Percentiles rank a stretch among this genome's conserved stretches.
phyloP scores from a whole-genome alignment of 2,797 vertebrate genomes.

The Melanotaenia pygmaea region DNA sequence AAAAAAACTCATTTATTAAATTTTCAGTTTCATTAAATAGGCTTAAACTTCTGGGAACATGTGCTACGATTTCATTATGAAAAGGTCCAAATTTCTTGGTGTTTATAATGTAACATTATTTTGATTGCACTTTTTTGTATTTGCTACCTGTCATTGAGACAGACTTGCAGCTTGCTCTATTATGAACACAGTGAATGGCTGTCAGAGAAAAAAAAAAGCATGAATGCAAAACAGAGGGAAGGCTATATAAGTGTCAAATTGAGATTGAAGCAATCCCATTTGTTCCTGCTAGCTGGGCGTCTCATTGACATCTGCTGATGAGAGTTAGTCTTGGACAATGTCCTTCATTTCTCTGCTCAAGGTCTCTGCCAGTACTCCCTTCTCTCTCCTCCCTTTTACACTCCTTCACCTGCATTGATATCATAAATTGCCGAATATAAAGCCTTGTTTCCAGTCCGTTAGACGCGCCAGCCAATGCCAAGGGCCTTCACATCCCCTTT shows the following conservation, averaged over 20 bases:
- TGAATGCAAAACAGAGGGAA: slow-evolving; percentile 36
- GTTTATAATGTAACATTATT: slow-evolving; percentile 30
- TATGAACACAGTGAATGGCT: slow-evolving; percentile 30
- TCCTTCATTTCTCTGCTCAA: slow-evolving; percentile 80
- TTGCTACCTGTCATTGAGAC: slow-evolving; percentile 43
- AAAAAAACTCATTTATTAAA: not conserved
- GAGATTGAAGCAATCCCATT: slow-evolving; percentile 69
- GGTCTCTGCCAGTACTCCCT: slow-evolving; percentile 61
- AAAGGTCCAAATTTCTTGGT: slow-evolving; percentile 9
- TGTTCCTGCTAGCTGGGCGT: slow-evolving; percentile 63
- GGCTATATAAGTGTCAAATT: slow-evolving; percentile 55
- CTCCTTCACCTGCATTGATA: slow-evolving; percentile 64
- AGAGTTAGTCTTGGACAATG: slow-evolving; percentile 76
- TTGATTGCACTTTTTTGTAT: slow-evolving; percentile 32
- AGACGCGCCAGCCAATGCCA: slow-evolving; percentile 73
- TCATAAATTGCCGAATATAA: slow-evolving; percentile 84
- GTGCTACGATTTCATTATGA: slow-evolving; percentile 13
- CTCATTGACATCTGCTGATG: slow-evolving; percentile 74
- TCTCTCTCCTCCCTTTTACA: slow-evolving; percentile 52
- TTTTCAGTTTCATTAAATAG: slow-evolving; percentile 2
- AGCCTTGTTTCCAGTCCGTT: slow-evolving; percentile 83
- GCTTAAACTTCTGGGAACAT: not conserved
- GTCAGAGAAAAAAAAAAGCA: slow-evolving; percentile 29
- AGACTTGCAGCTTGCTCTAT: slow-evolving; percentile 28
- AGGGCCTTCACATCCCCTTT: slow-evolving; percentile 75